Base-by-base conservation (phyloP, 2,797 vertebrate genomes). In the Microcaecilia unicolor region DNA sequence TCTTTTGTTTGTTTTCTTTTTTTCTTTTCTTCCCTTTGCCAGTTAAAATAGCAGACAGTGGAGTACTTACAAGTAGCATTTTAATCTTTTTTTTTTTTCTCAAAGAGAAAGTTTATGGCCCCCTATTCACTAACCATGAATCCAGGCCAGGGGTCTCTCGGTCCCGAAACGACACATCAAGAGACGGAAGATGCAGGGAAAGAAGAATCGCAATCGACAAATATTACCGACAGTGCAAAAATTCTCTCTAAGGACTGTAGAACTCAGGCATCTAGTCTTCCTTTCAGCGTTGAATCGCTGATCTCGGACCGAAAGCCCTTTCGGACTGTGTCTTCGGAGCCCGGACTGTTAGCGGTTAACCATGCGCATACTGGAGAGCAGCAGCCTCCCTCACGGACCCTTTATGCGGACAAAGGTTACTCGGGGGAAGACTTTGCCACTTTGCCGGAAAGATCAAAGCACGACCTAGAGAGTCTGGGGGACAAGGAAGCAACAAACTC, bases 211-310 rank as follows among this genome's bases (percentile, higher is more conserved):
- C 31, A 37, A 7, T 14, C 28, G 8, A 19, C 18, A 18, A 32
- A 18, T 23, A 25, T 23, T 17, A 28, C 30, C 27, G 30, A 33
- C 13, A n/a, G n/a, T n/a, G n/a, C n/a, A n/a, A n/a, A n/a, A n/a
- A n/a, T n/a, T n/a, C 25, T 11, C 22, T n/a, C 6, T 4, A 18
- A 15, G 6, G 67, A 61, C 40, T 74, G 67, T 52, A 83, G 81
- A 64, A 55, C 9, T 33, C 83, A 72, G 56, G 54, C 52, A 24
- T 41, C 35, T 25, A n/a, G n/a, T 15, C 67, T 90, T 34, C 73
- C 86, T 14, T 90, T 90, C 60, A 88, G 89, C 18, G 87, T 91
- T 43, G 83, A 89, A 12, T 83, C 87, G 7, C 38, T 32, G 37
- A 87, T 89, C 46, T 75, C 83, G 2, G 74, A 84, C 58, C 60